Conservation (phyloP, 2,797 vertebrate species). For the Takifugu ocellatus region DNA sequence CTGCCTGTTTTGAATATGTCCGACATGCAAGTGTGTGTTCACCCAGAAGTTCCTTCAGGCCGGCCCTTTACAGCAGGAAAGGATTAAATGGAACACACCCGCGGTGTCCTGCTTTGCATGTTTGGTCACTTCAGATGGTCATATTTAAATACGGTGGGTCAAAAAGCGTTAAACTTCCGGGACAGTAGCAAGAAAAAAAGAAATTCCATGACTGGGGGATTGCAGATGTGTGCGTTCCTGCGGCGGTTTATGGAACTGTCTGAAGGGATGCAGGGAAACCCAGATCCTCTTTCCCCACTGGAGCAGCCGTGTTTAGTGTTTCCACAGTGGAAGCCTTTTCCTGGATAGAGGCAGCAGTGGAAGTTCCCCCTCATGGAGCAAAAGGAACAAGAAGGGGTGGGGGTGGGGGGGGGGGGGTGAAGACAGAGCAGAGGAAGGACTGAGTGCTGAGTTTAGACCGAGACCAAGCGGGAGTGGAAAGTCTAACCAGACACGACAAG, state of each 20-base stretch:
- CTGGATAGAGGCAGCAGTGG: slow-evolving; percentile 64
- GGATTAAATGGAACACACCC: slow-evolving; percentile 41
- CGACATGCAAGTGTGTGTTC: slow-evolving; percentile 22
- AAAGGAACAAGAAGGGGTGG: slow-evolving; percentile 45
- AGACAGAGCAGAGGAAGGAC: slow-evolving; percentile 58
- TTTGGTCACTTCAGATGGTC: slow-evolving; percentile 11
- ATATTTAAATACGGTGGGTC: slow-evolving; percentile 16
- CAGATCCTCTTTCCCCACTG: slow-evolving; percentile 17
- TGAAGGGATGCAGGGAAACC: slow-evolving; percentile 9
- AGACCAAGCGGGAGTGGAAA: slow-evolving; percentile 44
- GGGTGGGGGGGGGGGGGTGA: slow-evolving; percentile 40
- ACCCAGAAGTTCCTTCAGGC: slow-evolving; percentile 20
- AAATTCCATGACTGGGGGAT: not conserved
- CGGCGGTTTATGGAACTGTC: not conserved
- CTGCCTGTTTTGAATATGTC: slow-evolving; percentile 58
- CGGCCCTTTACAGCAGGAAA: slow-evolving; percentile 51
- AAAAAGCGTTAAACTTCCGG: slow-evolving; percentile 1
- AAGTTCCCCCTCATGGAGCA: slow-evolving; percentile 68
- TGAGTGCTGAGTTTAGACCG: slow-evolving; percentile 56
- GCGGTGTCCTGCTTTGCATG: not conserved
- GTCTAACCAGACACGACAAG: slow-evolving; percentile 14
- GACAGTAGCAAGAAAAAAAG: not conserved
- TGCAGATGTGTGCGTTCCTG: slow-evolving; percentile 2
- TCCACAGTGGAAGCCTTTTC: slow-evolving; percentile 72
- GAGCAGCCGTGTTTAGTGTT: slow-evolving; percentile 49